Conservation (phyloP, 2,113 vertebrate genomes). For the Muntiacus reevesi region DNA sequence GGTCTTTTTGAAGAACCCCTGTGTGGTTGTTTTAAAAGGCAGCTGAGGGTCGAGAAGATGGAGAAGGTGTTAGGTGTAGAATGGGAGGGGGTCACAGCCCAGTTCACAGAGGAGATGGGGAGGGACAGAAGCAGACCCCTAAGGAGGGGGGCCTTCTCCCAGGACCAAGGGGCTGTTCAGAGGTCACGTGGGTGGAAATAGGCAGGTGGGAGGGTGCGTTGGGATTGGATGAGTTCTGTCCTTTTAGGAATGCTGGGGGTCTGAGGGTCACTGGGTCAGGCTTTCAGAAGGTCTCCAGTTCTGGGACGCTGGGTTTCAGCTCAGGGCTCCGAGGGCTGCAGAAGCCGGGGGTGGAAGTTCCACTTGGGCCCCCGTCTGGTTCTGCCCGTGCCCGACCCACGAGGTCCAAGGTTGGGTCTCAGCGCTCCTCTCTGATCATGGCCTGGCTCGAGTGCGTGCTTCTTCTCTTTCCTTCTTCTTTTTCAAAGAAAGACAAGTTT, state of each 20-base stretch:
- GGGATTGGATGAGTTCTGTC: background rate
- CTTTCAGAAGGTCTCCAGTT: background rate
- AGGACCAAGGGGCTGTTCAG: background rate
- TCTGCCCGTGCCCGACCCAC: background rate
- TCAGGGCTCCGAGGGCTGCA: accelerated
- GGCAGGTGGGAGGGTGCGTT: background rate
- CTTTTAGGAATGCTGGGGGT: background rate
- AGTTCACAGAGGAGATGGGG: accelerated
- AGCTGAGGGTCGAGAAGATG: background rate
- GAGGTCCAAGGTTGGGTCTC: accelerated
- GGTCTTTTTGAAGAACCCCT: accelerated
- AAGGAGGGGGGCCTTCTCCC: background rate
- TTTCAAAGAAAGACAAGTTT: background rate
- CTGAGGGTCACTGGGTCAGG: too few relatives aligned
- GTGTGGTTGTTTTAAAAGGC: background rate
- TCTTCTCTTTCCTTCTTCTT: background rate
- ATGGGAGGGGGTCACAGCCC: background rate
- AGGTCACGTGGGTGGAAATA: background rate
- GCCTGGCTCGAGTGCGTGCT: background rate
- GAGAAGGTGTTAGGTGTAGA: background rate
- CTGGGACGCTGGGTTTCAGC: background rate
- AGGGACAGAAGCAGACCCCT: too few relatives aligned
- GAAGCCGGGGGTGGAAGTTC: background rate
- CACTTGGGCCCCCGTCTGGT: background rate
- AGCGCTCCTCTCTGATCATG: background rate